These are phyloP conservation scores for Pagrus major DNA, from an alignment of 2,113 vertebrate species.

Conservation along the genomic window DNA sequence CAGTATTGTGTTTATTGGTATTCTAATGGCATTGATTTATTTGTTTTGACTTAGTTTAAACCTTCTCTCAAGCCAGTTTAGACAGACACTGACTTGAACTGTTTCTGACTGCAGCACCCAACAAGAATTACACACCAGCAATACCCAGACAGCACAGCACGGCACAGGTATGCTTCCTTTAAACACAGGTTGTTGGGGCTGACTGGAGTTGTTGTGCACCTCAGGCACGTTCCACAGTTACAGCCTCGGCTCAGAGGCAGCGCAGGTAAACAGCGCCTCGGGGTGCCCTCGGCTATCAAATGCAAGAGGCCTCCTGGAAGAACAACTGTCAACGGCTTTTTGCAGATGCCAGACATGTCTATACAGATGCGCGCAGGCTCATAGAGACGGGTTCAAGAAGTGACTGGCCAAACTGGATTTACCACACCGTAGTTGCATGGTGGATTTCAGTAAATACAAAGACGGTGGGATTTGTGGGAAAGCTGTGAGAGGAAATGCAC, in stretches of 20 bases:
- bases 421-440: conserved; percentile 38
- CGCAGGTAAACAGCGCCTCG: conserved; percentile 58
- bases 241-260: conserved; percentile 28
- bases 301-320: conserved; percentile 47
- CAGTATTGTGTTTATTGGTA: no score
- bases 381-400: conserved; percentile 49
- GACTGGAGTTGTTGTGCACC: conserved; percentile 40
- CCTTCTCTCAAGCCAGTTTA: not conserved
- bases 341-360: conserved; percentile 68
- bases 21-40: not conserved
- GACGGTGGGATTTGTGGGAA: not conserved
- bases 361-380: conserved; percentile 67
- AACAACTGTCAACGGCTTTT: conserved; percentile 67
- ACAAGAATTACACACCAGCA: not conserved
- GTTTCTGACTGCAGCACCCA: not conserved
- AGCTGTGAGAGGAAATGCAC: not conserved
- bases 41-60: not conserved
- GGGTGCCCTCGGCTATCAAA: conserved; percentile 60
- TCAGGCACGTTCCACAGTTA: conserved; percentile 18
- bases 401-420: conserved; percentile 77
- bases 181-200: conserved; percentile 34
- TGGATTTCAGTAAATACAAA: conserved; percentile 16
- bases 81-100: not conserved
- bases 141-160: not conserved
- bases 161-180: conserved; percentile 18